Conservation (phyloP, 64 coral and sea anemone species). For the Catalaphyllia jardinei region DNA sequence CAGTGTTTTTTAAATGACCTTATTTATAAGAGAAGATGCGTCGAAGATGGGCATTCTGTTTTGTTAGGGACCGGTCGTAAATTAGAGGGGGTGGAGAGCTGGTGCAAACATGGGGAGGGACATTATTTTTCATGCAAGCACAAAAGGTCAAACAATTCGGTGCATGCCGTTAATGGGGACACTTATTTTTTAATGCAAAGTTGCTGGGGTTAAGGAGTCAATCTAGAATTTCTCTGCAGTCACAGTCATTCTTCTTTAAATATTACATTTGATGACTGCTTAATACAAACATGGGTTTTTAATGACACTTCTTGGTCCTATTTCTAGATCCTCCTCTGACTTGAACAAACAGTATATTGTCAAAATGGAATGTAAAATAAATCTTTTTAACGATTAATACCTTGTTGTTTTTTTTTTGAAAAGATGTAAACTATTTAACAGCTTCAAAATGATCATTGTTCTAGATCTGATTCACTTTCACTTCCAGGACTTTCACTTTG, state of each 20-base stretch:
- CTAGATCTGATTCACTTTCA: constrained; percentile 55
- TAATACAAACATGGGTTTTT: too few species aligned
- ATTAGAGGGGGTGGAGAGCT: constrained; percentile 56
- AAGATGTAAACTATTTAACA: constrained; percentile 65
- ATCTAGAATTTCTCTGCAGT: too few species aligned
- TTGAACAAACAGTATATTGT: too few species aligned
- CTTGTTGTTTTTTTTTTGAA: background rate
- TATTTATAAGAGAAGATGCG: too few species aligned
- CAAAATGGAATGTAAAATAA: constrained; percentile 70
- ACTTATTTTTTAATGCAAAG: constrained; percentile 59
- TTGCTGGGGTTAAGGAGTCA: too few species aligned
- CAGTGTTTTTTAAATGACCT: too few species aligned
- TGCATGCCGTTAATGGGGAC: constrained; percentile 56
- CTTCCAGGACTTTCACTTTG: too few species aligned
- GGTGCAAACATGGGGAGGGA: constrained; percentile 62
- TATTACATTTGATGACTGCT: too few species aligned
- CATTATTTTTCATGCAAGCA: constrained; percentile 65
- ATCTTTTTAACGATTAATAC: constrained; percentile 75
- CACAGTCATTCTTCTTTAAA: too few species aligned
- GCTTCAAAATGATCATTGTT: constrained; percentile 65
- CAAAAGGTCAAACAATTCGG: constrained; percentile 66
- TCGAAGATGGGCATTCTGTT: too few species aligned
- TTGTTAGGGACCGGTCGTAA: too few species aligned
- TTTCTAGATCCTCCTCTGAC: constrained; percentile 75
- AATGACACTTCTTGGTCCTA: constrained; percentile 73